These are phyloP conservation scores for Epicauta chinensis DNA, from an alignment of 1,140 invertebrate species.

Conservation along the genomic window DNA sequence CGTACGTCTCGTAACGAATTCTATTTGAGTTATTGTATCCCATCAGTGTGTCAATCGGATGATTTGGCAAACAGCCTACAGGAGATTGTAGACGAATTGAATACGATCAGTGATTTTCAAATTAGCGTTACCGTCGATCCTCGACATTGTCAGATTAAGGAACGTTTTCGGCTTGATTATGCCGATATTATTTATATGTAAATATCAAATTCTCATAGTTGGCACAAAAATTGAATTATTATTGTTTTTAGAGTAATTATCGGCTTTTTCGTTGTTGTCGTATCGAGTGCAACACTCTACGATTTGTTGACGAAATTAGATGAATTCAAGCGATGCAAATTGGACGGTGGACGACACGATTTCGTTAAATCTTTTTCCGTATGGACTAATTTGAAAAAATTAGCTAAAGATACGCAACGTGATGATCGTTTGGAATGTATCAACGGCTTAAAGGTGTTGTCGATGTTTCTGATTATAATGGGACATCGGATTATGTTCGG, in stretches of 20 bases:
- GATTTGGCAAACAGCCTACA: constrained; percentile 50
- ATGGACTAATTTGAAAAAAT: constrained; percentile 52
- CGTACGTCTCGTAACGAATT: constrained; percentile 35
- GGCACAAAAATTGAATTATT: no score
- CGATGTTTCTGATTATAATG: constrained; percentile 58
- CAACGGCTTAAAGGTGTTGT: constrained; percentile 56
- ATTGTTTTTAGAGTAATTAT: constrained; percentile 6
- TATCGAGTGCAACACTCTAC: constrained; percentile 1
- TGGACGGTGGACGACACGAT: constrained; percentile 29
- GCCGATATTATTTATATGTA: constrained; percentile 47
- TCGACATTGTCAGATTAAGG: constrained; percentile 47
- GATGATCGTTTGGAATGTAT: constrained; percentile 54
- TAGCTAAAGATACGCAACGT: constrained; percentile 46
- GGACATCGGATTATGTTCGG: constrained; percentile 59
- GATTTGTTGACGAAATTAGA: constrained; percentile 13
- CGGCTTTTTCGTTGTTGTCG: constrained; percentile 5
- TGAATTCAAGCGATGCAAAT: constrained; percentile 2
- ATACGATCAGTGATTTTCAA: constrained; percentile 19
- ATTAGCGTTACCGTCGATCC: constrained; percentile 43
- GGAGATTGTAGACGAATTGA: constrained; percentile 43
- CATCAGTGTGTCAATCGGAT: constrained; percentile 48
- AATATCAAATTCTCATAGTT: neutral
- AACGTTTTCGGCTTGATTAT: constrained; percentile 40
- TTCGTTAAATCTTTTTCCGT: constrained; percentile 51
- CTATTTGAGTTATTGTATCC: constrained; percentile 59